A percentile compares a stretch with the other conserved stretches of the same genome.
phyloP scores from a whole-genome alignment of 2,797 vertebrate species.

The Arnoldichthys spilopterus region DNA sequence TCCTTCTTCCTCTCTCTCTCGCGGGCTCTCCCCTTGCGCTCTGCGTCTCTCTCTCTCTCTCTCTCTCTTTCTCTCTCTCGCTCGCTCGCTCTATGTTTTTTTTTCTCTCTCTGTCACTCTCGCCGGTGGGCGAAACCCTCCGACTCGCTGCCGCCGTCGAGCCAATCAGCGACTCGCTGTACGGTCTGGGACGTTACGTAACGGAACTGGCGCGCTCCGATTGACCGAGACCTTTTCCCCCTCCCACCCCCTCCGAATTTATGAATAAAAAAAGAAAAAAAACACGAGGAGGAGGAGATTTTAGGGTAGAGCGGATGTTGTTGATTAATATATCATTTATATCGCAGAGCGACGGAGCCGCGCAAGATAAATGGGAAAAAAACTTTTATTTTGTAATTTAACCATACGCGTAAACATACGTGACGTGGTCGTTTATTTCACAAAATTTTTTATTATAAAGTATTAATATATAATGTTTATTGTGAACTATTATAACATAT shows the following conservation, averaged over 20 bases:
- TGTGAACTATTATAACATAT: no score
- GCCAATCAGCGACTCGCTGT: conserved; percentile 42
- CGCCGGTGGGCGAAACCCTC: no score
- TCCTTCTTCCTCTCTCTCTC: conserved; percentile 52
- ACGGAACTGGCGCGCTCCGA: not conserved
- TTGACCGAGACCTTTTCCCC: not conserved
- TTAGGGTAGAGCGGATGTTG: conserved; percentile 58
- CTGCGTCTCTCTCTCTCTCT: not conserved
- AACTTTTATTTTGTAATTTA: no score
- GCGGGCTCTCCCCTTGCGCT: no score
- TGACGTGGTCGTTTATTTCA: no score
- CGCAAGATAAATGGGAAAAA: no score
- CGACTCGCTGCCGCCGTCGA: conserved; percentile 42
- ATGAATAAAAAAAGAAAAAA: conserved; percentile 17
- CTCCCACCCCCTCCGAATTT: not conserved
- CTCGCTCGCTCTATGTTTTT: conserved; percentile 6
- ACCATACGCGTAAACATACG: no score
- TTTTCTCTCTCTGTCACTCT: conserved; percentile 53
- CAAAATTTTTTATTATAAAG: no score
- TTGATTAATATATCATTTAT: no score
- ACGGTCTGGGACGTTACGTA: not conserved
- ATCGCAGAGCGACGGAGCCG: no score
- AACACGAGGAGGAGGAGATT: not conserved
- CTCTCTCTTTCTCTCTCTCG: not conserved
- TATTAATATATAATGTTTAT: no score